phyloP scores from a whole-genome alignment of 2,797 vertebrate genomes.

The Phrynocephalus guinanensis region DNA sequence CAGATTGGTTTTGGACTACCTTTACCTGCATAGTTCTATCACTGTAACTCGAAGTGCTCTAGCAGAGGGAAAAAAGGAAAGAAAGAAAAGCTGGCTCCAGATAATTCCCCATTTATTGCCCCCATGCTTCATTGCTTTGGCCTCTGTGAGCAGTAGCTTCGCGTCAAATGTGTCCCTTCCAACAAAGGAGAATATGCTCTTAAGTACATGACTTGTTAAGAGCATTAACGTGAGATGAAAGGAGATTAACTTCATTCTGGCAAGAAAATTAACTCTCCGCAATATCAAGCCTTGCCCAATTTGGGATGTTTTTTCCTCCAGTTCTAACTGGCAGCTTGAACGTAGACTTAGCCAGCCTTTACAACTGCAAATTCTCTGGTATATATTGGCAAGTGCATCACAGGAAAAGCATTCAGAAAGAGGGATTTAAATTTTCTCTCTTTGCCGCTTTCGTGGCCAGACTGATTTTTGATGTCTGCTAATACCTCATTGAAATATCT shows the following conservation, averaged over 20 bases:
- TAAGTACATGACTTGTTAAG: conserved; percentile 37
- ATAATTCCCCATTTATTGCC: conserved; percentile 28
- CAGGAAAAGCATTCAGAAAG: conserved; percentile 29
- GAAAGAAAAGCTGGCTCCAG: neutral
- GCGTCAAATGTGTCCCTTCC: conserved; percentile 18
- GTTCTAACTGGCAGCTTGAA: conserved; percentile 35
- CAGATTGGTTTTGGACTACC: neutral
- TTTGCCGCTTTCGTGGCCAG: conserved; percentile 18
- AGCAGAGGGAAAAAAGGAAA: neutral
- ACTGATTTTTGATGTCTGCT: conserved; percentile 27
- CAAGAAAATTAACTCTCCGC: conserved; percentile 31
- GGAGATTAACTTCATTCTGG: conserved; percentile 32
- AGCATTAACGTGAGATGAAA: conserved; percentile 28
- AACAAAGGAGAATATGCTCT: conserved; percentile 39
- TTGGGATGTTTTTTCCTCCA: conserved; percentile 28
- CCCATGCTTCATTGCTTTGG: conserved; percentile 8
- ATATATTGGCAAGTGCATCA: conserved; percentile 20
- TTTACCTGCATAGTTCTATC: neutral
- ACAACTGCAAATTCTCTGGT: conserved; percentile 24
- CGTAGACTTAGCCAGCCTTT: conserved; percentile 33
- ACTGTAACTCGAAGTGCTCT: neutral
- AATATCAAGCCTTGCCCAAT: conserved; percentile 22
- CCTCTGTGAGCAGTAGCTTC: conserved; percentile 5
- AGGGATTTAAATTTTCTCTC: conserved; percentile 24
- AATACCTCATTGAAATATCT: conserved; percentile 22